These are phyloP conservation scores for Ctenopoma multispine DNA, from an alignment of 2,797 vertebrate species.

Conservation along the genomic window DNA sequence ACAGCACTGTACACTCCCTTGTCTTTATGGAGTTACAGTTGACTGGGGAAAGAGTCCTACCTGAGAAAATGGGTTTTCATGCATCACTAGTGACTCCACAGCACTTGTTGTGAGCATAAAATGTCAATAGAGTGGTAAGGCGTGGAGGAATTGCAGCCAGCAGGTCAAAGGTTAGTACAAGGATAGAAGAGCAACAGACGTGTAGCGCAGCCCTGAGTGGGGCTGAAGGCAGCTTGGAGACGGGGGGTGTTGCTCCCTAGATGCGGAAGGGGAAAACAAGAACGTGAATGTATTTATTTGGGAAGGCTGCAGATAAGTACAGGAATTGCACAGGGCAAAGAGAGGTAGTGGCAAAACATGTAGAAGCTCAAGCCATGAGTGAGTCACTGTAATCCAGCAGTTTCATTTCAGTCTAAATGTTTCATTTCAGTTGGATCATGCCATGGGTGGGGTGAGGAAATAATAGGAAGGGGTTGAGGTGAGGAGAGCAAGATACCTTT, in stretches of 20 bases:
- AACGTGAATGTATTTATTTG: constrained; percentile 52
- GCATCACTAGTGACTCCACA: too few relatives aligned
- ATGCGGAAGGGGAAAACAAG: constrained; percentile 40
- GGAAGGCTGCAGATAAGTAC: constrained; percentile 45
- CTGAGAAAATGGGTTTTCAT: too few relatives aligned
- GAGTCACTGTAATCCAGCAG: constrained; percentile 44
- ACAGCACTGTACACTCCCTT: too few relatives aligned
- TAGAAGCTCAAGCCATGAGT: constrained; percentile 10
- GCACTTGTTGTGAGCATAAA: constrained; percentile 44
- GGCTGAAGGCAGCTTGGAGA: constrained; percentile 8
- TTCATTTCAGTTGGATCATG: too few relatives aligned
- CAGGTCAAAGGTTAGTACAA: constrained; percentile 62
- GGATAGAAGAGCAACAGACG: constrained; percentile 38
- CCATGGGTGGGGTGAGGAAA: too few relatives aligned
- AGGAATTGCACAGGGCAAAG: constrained; percentile 17
- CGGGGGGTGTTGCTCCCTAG: constrained; percentile 35
- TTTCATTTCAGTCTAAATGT: too few relatives aligned
- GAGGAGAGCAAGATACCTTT: too few relatives aligned
- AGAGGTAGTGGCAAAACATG: constrained; percentile 10
- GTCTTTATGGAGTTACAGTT: background rate
- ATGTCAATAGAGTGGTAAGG: constrained; percentile 51
- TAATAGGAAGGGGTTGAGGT: too few relatives aligned
- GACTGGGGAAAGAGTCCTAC: background rate
- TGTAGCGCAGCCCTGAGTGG: constrained; percentile 27
- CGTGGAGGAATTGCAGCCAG: constrained; percentile 47